Conservation (phyloP, 2,888 invertebrate genomes). For the Lamellibrachia columna region DNA sequence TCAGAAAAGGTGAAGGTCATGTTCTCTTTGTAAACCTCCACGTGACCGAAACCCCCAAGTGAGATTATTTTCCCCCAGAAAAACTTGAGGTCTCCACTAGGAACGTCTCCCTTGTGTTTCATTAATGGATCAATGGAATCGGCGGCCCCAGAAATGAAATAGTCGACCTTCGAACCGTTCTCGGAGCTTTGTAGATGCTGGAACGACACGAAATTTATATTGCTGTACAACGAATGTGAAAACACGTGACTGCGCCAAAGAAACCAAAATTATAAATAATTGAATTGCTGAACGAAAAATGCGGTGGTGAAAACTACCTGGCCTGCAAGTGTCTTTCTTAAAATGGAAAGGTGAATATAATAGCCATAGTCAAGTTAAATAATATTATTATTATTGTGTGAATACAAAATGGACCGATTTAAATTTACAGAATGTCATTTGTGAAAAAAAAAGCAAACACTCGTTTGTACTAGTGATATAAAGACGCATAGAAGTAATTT, state of each 20-base stretch:
- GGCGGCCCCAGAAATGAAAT: conserved; percentile 66
- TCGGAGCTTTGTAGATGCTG: conserved; percentile 21
- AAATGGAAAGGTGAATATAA: no score
- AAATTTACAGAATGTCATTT: no score
- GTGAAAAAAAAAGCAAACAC: no score
- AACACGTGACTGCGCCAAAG: no score
- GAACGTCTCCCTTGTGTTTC: conserved; percentile 56
- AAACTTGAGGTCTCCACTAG: conserved; percentile 52
- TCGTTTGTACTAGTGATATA: no score
- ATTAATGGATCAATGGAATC: conserved; percentile 63
- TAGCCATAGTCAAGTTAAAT: no score
- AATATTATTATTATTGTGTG: no score
- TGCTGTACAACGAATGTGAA: not conserved
- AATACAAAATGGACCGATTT: no score
- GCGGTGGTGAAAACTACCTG: no score
- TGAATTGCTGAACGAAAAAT: not conserved
- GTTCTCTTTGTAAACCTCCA: conserved; percentile 49
- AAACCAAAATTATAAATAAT: not conserved
- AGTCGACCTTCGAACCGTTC: conserved; percentile 52
- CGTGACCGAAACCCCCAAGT: conserved; percentile 47
- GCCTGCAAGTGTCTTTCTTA: no score
- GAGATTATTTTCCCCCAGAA: conserved; percentile 54
- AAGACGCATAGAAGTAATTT: no score
- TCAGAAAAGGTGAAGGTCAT: conserved; percentile 57
- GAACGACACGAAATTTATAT: not conserved